Conservation (phyloP, 2,113 vertebrate genomes). For the Cavia aperea region DNA sequence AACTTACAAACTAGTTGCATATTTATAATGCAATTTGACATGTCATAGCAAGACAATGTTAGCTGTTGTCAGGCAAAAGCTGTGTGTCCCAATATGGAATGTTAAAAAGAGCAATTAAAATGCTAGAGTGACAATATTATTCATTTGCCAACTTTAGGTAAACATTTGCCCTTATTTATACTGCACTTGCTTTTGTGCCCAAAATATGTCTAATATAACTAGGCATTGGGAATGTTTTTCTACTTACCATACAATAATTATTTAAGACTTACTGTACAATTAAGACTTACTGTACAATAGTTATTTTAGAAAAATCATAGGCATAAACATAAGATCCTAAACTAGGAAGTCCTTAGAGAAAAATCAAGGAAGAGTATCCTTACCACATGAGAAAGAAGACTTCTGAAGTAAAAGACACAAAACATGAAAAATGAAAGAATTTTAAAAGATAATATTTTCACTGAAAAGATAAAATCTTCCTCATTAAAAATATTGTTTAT, state of each 20-base stretch:
- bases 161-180: neutral
- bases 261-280: neutral
- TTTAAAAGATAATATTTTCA: slow-evolving; percentile 8
- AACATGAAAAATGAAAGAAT: neutral
- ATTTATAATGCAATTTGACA: neutral
- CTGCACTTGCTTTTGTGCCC: neutral
- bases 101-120: neutral
- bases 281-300: neutral
- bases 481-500: neutral
- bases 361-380: neutral
- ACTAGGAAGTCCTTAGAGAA: neutral
- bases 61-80: neutral
- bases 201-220: neutral
- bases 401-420: neutral
- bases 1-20: neutral
- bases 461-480: neutral
- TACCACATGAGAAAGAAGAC: neutral
- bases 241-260: neutral
- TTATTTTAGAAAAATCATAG: neutral
- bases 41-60: neutral
- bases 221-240: neutral
- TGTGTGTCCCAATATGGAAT: neutral
- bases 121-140: neutral
- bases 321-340: neutral
- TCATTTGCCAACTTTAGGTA: neutral